Base-by-base conservation (phyloP, 2,888 invertebrate species). In the Machimus rusticus region DNA sequence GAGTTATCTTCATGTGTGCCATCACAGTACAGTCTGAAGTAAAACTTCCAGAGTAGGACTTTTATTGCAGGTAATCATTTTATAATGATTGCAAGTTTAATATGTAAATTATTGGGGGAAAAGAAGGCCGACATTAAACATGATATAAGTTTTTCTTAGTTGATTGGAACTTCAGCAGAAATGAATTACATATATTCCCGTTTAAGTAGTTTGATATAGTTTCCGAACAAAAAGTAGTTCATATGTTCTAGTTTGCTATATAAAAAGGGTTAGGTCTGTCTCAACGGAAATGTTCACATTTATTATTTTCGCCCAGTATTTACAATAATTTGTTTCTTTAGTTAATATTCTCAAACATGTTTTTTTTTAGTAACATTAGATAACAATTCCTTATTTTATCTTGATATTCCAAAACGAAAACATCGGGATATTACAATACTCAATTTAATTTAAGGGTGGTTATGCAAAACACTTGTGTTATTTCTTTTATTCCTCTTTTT, bases 1-100 rank as follows among this genome's bases (percentile, higher is more conserved):
- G 37, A 43, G 46, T 28, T 79, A 86, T 86, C 55, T 77, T 66
- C 66, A 77, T 77, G 76, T 77, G 51, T 55, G 77, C 31, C 55
- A 84, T 74, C 37, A 39, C 57, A 51, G 84, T 76, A 86, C 39
- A 74, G 46, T 84, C 39, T 66, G 14, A 28, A 74, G 39, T 23
- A 74, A 84, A 84, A 84, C 34, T 81, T 39, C 16, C 14, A 28
- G 23, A 19, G 12, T 66, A 12, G 66, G 28, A 28, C 66, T 23
- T 66, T 66, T 66, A 66, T 66, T 66, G 23, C 23, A 23, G 51
- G 66, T 66, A 66, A 66, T 66, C 66, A 66, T 66, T 66, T 66
- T 66, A 66, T 28, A 66, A 66, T 66, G 66, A 66, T 66, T 66
- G 66, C 8, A 66, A 66, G 66, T 66, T 66, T 66, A 66, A 66